Base-by-base conservation (phyloP, 2,888 invertebrate species). In the Gasteruption jaculator region DNA sequence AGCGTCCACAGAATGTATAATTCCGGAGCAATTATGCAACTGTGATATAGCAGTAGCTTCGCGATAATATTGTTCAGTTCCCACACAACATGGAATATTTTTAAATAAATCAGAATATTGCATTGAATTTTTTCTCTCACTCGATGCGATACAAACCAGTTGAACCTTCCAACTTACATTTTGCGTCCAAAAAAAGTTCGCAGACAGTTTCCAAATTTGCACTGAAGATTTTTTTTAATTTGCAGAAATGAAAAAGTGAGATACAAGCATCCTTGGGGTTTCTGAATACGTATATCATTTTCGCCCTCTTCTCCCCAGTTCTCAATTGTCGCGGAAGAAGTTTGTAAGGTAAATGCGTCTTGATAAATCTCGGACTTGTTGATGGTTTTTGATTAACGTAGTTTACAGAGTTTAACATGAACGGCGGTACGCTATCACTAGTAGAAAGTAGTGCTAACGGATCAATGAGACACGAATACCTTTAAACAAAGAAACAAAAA, bases 251-350 rank as follows among this genome's bases (percentile, higher is more conserved):
- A 59, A 76, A 86, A 55, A 80, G 83, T 0, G 86, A 86, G 0
- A 86, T 78, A 2, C 78, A 76, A 0, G 82, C 80, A 58, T 87
- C 87, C 53, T 85, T 81, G 0, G 85, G 81, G 60, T 87, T 84
- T 53, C 87, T 75, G 0, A 79, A 77, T 0, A 85, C 80, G 57
- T 86, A 86, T 12, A 87, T 74, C 3, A 86, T 80, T 80, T 67
- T 71, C 2, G 73, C 71, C 40, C 60, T 67, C 42, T 66, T 73
- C 11, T 56, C 54, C 8, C 66, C 64, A n/a, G 57, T 63, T 41
- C 66, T 61, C 25, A 74, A 63, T 50, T 72, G 75, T 39, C 50
- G 67, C 0, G 83, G 83, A 10, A 83, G 61, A 15, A 82, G 61
- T 1, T 77, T 72, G 37, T 77, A 73, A 0, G 83, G 82, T 25